phyloP scores from a whole-genome alignment of 1,140 invertebrate species.

The Zophobas atratus region DNA sequence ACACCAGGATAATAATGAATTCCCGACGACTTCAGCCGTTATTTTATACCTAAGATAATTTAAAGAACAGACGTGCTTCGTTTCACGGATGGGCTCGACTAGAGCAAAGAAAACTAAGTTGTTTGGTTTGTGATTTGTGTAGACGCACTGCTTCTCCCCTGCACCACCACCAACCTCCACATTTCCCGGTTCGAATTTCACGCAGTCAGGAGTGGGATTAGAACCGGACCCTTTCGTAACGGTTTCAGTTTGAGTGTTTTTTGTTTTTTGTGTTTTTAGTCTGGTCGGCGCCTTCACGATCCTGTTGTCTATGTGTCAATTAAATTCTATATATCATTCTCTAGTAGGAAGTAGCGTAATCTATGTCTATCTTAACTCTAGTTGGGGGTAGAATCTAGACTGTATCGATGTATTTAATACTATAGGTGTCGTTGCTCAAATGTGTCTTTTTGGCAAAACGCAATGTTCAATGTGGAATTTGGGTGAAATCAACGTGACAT shows the following conservation, averaged over 20 bases:
- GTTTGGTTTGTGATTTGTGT: conserved; percentile 40
- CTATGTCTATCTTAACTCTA: conserved; percentile 61
- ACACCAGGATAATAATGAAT: conserved; percentile 54
- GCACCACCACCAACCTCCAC: conserved; percentile 32
- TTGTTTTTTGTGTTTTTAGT: conserved; percentile 9
- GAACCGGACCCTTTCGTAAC: neutral
- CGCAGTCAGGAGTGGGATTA: neutral
- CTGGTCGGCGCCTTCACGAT: conserved; percentile 38
- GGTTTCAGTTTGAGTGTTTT: neutral
- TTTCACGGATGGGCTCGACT: conserved; percentile 35
- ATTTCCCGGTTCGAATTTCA: neutral
- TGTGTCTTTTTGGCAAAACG: conserved; percentile 67
- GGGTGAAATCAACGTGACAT: conserved; percentile 64
- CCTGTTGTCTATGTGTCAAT: conserved; percentile 63
- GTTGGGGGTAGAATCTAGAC: conserved; percentile 58
- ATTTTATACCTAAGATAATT: conserved; percentile 5
- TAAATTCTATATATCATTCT: conserved; percentile 61
- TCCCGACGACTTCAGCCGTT: conserved; percentile 31
- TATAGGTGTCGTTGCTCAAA: conserved; percentile 67
- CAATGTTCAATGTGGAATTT: conserved; percentile 65
- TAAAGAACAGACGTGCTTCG: conserved; percentile 22
- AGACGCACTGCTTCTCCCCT: conserved; percentile 36
- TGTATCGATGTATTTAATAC: conserved; percentile 62
- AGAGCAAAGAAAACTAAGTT: conserved; percentile 6
- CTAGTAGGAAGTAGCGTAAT: conserved; percentile 57